Evolutionary conservation across 2,113 vertebrate genomes (phyloP), one percentile per base, ranked within the genome.

Genomic region (Etia nguti): DNA sequence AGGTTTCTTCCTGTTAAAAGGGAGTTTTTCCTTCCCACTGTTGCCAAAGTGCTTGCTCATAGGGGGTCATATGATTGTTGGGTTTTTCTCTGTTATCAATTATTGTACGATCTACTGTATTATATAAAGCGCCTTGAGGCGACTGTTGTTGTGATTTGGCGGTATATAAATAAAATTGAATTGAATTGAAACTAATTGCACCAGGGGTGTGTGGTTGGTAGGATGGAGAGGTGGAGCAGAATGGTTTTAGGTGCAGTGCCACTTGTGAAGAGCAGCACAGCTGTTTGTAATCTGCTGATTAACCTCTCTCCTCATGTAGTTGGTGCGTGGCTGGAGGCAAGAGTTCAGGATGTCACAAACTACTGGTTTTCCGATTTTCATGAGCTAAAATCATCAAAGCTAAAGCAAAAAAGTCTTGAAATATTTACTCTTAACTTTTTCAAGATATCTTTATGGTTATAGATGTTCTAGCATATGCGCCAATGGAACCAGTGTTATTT

Each of bases 141-240:
- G n/a, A n/a, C n/a, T n/a, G n/a, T n/a, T n/a, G n/a, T n/a, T n/a
- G n/a, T n/a, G n/a, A n/a, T n/a, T n/a, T n/a, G n/a, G n/a, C n/a
- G n/a, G n/a, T n/a, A n/a, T n/a, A n/a, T n/a, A n/a, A n/a, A n/a
- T n/a, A n/a, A n/a, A n/a, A n/a, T n/a, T n/a, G n/a, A n/a, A n/a
- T n/a, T 48, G 15, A 48, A 18, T 48, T 48, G 46, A 48, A 48
- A 48, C 16, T 48, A 48, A 48, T 8, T 48, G 46, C 46, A 48
- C 15, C 46, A 8, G 15, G 46, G 15, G 7, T 48, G 15, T 48
- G 46, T 48, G 46, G 16, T 48, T 48, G 46, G 46, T 48, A 48
- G 46, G 46, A 98, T 54, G 97, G 97, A 86, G 97, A 97, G 90
- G 97, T 98, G 18, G 50, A 20, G 16, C 18, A 52, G 18, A 52